phyloP scores from a whole-genome alignment of 2,113 vertebrate species.

The Corapipo altera region DNA sequence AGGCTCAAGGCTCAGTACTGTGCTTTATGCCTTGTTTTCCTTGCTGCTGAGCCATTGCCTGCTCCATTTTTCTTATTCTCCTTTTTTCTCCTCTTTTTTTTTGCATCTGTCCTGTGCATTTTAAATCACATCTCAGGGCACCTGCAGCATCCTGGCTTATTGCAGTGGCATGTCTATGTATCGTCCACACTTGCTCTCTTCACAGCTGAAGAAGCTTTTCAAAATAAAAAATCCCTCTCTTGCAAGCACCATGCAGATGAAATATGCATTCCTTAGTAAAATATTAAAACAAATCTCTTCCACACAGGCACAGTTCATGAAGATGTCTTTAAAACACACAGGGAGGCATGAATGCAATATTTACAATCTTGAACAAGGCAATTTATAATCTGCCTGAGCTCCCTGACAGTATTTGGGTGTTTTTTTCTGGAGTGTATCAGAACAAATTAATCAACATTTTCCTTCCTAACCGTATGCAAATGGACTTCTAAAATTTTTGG shows the following conservation, averaged over 20 bases:
- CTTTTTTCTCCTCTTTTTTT: not conserved
- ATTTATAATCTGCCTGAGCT: constrained; percentile 21
- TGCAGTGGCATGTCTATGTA: not conserved
- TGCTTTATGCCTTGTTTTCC: not conserved
- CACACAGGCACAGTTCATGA: not conserved
- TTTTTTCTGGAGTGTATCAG: not conserved
- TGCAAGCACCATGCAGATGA: not conserved
- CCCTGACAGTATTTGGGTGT: not conserved
- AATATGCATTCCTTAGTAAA: constrained; percentile 31
- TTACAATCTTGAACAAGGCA: constrained; percentile 31
- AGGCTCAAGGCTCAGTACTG: not conserved
- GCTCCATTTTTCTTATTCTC: not conserved
- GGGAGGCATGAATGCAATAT: constrained; percentile 19
- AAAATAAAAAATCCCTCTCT: not conserved
- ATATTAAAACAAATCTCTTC: constrained; percentile 37
- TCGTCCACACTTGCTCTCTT: not conserved
- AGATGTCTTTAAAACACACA: constrained; percentile 22
- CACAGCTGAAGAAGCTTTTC: not conserved
- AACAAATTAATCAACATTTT: constrained; percentile 53
- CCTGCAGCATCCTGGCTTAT: not conserved
- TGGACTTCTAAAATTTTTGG: constrained; percentile 25
- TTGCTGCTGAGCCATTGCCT: not conserved
- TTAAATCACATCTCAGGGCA: not conserved
- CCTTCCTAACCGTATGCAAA: not conserved
- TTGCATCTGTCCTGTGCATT: not conserved